Conservation (phyloP, 2,797 vertebrate genomes). For the Gouania willdenowi region DNA sequence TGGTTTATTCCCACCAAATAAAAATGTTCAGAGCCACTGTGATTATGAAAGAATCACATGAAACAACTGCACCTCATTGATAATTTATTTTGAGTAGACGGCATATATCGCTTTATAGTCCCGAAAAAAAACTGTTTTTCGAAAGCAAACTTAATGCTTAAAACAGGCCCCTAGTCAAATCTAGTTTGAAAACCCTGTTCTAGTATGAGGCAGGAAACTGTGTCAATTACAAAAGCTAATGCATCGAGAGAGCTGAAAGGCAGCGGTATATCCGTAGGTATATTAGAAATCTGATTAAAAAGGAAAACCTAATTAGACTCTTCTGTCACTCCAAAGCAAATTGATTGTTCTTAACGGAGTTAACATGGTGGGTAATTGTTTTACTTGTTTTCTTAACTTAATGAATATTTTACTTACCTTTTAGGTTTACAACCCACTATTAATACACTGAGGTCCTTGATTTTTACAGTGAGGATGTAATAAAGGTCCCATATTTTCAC, state of each 20-base stretch:
- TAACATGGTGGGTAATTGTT: not conserved
- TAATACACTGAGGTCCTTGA: not conserved
- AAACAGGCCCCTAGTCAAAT: no score
- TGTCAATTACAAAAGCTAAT: no score
- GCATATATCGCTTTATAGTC: no score
- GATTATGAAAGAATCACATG: constrained; percentile 28
- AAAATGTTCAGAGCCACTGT: constrained; percentile 24
- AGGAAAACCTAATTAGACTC: not conserved
- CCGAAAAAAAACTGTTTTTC: no score
- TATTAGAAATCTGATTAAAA: not conserved
- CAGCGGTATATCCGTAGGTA: not conserved
- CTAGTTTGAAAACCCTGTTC: no score
- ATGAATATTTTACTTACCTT: not conserved
- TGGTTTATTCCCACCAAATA: no score
- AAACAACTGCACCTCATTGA: constrained; percentile 26
- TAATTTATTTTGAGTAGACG: no score
- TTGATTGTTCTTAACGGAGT: not conserved
- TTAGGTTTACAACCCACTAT: no score
- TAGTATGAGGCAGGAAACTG: no score
- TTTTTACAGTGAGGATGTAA: not conserved
- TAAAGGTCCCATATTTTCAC: no score
- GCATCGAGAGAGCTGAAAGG: no score
- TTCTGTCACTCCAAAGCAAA: not conserved
- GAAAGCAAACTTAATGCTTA: no score
- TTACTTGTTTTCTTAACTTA: not conserved